These are phyloP conservation scores for Imbricaverruca yamaguchii DNA, from an alignment of 2,888 invertebrate species.

Conservation along the genomic window DNA sequence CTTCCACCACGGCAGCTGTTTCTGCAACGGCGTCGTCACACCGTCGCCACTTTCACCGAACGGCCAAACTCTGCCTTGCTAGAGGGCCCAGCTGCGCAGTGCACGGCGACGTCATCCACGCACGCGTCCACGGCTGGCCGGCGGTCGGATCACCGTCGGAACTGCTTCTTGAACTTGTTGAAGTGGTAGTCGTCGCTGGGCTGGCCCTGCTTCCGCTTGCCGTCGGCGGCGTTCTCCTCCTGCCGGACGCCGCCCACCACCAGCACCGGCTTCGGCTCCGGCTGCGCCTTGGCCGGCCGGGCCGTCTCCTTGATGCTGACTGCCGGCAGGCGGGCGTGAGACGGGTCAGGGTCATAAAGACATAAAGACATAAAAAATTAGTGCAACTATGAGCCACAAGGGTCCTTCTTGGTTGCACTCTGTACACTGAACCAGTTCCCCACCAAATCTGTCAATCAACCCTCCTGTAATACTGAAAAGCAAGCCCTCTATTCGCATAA, in stretches of 20 bases:
- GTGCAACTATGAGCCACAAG: too few species aligned
- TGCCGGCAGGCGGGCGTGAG: background rate
- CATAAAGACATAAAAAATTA: too few species aligned
- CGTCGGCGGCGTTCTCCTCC: conserved; percentile 32
- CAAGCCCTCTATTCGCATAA: too few species aligned
- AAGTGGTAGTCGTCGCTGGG: conserved; percentile 97
- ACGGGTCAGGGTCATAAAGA: too few species aligned
- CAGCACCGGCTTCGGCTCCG: conserved; percentile 37
- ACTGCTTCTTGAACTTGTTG: conserved; percentile 93
- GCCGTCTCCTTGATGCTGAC: conserved; percentile 13
- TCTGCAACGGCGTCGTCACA: background rate
- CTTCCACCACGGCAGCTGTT: background rate
- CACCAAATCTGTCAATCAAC: too few species aligned
- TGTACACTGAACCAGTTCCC: too few species aligned
- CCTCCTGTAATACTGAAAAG: too few species aligned
- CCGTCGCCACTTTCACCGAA: too few species aligned
- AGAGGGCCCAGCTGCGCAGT: too few species aligned
- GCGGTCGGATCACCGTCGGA: conserved; percentile 40
- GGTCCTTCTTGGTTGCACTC: too few species aligned
- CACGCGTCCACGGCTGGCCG: too few species aligned
- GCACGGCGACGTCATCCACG: background rate
- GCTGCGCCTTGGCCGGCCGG: conserved; percentile 34
- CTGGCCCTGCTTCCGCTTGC: conserved; percentile 64
- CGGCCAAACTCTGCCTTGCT: too few species aligned
- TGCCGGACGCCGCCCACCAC: conserved; percentile 34